A percentile compares a stretch with the other conserved stretches of the same genome.
Evolutionary conservation across 1,140 invertebrate genomes (phyloP).

Genomic region (Ostrea denselamellosa): DNA sequence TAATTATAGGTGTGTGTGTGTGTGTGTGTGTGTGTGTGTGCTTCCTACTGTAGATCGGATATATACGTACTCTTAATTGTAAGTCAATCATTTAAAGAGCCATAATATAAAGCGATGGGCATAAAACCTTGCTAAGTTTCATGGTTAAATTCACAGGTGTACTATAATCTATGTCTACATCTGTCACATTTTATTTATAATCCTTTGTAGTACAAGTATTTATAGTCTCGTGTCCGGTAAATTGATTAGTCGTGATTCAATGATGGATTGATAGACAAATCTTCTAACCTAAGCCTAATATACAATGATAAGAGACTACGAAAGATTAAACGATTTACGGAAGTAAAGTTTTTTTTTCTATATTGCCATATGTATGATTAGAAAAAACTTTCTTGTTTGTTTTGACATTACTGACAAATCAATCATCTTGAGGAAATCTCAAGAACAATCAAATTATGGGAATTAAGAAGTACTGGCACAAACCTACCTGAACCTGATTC

Average conservation of each 20-base stretch:
- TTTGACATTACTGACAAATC: neutral
- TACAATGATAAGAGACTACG: neutral
- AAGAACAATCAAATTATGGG: neutral
- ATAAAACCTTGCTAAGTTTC: too few relatives aligned
- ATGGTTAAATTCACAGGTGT: too few relatives aligned
- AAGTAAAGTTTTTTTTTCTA: neutral
- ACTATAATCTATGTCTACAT: too few relatives aligned
- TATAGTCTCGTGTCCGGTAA: neutral
- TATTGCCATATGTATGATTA: neutral
- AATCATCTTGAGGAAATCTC: neutral
- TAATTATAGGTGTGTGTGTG: too few relatives aligned
- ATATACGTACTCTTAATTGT: too few relatives aligned
- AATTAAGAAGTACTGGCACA: neutral
- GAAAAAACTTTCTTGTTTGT: conserved; percentile 9
- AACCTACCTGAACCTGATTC: neutral
- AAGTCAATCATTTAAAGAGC: too few relatives aligned
- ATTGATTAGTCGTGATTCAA: neutral
- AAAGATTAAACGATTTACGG: neutral
- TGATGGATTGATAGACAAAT: neutral
- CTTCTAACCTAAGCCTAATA: neutral
- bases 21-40: too few relatives aligned
- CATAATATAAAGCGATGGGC: too few relatives aligned
- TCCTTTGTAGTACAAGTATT: neutral
- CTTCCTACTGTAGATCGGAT: too few relatives aligned
- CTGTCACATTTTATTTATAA: too few relatives aligned